Percentiles rank a stretch among this genome's conserved stretches.
Evolutionary conservation across 2,797 vertebrate species (phyloP).

Genomic region (Meriones psammophilus): DNA sequence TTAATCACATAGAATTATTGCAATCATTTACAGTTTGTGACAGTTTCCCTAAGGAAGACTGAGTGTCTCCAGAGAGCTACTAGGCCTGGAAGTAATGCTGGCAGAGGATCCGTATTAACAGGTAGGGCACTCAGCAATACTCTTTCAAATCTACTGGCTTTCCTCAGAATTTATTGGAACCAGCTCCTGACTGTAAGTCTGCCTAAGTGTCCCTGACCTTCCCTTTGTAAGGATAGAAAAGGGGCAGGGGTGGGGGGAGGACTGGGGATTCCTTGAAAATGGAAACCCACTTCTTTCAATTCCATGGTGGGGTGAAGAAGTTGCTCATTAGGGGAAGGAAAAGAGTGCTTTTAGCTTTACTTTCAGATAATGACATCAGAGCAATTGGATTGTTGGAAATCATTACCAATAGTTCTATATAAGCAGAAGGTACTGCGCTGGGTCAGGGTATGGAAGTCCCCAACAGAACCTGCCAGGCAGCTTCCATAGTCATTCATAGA

Average conservation of each 20-base stretch:
- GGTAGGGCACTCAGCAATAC: constrained; percentile 43
- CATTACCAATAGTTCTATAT: not conserved
- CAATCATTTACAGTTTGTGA: constrained; percentile 49
- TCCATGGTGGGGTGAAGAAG: not conserved
- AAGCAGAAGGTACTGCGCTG: not conserved
- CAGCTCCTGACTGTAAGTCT: constrained; percentile 9
- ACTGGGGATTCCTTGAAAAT: not conserved
- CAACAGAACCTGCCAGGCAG: not conserved
- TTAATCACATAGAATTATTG: constrained; percentile 61
- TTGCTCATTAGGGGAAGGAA: not conserved
- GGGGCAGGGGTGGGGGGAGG: not conserved
- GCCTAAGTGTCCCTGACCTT: not conserved
- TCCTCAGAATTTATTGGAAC: constrained; percentile 31
- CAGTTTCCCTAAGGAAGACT: constrained; percentile 24
- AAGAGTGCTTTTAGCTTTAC: constrained; percentile 10
- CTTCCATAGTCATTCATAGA: not conserved
- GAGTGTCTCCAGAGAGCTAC: constrained; percentile 19
- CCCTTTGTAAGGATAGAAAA: not conserved
- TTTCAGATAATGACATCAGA: constrained; percentile 50
- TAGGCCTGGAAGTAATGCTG: constrained; percentile 43
- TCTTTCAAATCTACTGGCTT: not conserved
- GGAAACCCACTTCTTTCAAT: constrained; percentile 10
- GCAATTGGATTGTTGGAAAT: not conserved
- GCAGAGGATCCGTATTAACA: constrained; percentile 10
- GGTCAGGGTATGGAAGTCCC: not conserved